Conservation (phyloP, 1,140 invertebrate genomes). For the Pachypeltis micranthus region DNA sequence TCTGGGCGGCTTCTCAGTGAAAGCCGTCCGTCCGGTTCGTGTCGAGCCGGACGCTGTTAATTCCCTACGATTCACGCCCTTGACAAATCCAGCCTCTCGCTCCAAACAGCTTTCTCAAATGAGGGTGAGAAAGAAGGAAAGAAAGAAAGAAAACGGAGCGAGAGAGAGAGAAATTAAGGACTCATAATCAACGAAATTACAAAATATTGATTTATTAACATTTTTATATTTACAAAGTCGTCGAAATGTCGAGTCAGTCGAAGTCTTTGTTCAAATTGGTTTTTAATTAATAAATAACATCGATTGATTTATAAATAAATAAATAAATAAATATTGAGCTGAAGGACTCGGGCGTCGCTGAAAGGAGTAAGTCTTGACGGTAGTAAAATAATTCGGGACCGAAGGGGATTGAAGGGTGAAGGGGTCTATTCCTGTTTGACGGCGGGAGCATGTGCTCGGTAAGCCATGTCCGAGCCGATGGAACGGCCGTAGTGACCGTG, state of each 20-base stretch:
- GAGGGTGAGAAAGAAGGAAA: not conserved
- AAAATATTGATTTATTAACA: constrained; percentile 18
- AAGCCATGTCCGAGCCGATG: constrained; percentile 46
- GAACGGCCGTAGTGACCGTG: constrained; percentile 46
- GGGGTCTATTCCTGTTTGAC: constrained; percentile 13
- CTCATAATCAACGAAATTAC: not conserved
- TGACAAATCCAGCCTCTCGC: too few relatives aligned
- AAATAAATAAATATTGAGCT: constrained; percentile 15
- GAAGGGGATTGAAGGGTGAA: too few relatives aligned
- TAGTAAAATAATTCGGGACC: too few relatives aligned
- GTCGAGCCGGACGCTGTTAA: not conserved
- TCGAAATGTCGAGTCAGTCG: constrained; percentile 13
- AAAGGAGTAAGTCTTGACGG: not conserved
- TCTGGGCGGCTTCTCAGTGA: not conserved
- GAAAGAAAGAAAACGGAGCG: not conserved
- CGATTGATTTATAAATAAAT: constrained; percentile 12
- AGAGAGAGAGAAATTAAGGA: not conserved
- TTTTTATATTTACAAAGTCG: constrained; percentile 16
- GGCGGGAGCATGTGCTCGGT: constrained; percentile 42
- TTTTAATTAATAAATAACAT: constrained; percentile 7
- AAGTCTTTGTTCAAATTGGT: too few relatives aligned
- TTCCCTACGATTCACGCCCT: not conserved
- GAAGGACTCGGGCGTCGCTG: constrained; percentile 10
- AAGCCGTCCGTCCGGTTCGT: not conserved
- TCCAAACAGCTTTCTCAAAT: not conserved